These are phyloP conservation scores for Sminthopsis crassicaudata DNA, from an alignment of 2,113 vertebrate genomes.

Conservation along the genomic window DNA sequence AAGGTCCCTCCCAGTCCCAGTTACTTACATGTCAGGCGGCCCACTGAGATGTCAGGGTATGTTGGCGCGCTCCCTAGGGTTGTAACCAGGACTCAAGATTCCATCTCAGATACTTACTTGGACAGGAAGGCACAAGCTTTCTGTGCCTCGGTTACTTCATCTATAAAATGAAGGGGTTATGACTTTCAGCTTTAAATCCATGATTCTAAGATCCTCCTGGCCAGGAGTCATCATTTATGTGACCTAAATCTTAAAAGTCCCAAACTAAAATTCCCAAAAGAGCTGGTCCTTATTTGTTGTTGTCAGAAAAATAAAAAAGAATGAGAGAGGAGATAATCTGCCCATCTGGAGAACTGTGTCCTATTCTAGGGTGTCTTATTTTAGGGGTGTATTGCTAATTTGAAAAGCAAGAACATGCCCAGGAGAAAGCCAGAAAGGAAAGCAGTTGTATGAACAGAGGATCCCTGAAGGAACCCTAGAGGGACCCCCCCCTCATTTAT, in stretches of 20 bases:
- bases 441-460: not conserved
- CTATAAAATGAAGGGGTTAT: not conserved
- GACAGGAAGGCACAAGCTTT: not conserved
- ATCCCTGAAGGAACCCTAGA: no score
- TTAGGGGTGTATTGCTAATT: not conserved
- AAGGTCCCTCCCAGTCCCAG: not conserved
- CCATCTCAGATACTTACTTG: not conserved
- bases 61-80: not conserved
- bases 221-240: not conserved
- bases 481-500: not conserved
- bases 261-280: not conserved
- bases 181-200: not conserved
- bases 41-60: not conserved
- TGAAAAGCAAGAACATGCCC: not conserved
- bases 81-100: not conserved
- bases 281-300: not conserved
- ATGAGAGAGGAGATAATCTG: not conserved
- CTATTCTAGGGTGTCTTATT: not conserved
- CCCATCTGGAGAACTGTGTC: not conserved
- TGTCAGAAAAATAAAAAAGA: not conserved
- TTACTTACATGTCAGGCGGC: not conserved
- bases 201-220: not conserved
- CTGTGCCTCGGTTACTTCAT: not conserved
- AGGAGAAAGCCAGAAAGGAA: no score
- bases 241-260: not conserved